Percentiles rank a stretch among this genome's conserved stretches.
phyloP scores from a whole-genome alignment of 92 coral and sea anemone genomes.

The Palythoa grandis region DNA sequence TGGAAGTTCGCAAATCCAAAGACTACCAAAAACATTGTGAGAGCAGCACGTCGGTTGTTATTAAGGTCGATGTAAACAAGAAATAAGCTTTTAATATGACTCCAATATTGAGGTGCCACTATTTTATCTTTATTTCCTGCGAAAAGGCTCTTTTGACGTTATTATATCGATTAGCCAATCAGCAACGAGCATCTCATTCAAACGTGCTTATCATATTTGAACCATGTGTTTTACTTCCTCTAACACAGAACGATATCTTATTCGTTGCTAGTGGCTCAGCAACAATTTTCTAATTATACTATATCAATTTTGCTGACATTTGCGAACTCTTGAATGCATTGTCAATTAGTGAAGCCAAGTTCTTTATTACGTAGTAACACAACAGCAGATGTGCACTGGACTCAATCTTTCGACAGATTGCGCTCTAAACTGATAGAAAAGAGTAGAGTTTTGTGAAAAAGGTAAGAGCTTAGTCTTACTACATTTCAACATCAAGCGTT shows the following conservation, averaged over 20 bases:
- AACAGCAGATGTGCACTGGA: background rate
- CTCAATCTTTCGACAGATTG: background rate
- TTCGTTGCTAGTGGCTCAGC: constrained; percentile 22
- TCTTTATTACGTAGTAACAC: background rate
- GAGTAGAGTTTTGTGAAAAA: background rate
- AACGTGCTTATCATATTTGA: constrained; percentile 26
- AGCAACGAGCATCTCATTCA: background rate
- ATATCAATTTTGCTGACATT: constrained; percentile 45
- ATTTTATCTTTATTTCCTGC: constrained; percentile 37
- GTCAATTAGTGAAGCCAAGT: constrained; percentile 12
- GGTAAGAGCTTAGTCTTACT: background rate
- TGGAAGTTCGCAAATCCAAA: background rate
- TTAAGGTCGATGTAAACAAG: constrained; percentile 32
- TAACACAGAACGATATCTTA: constrained; percentile 16
- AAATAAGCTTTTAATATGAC: constrained; percentile 12
- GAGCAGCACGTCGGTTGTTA: background rate
- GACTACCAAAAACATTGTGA: background rate
- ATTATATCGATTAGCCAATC: constrained; percentile 23
- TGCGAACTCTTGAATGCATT: constrained; percentile 33
- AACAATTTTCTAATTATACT: constrained; percentile 41
- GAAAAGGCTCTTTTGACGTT: constrained; percentile 30
- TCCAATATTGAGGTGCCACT: background rate
- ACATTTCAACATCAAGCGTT: background rate
- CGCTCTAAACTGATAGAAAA: background rate
- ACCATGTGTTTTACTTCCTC: constrained; percentile 35